A percentile compares a stretch with the other conserved stretches of the same genome.
These are phyloP conservation scores for Tethea ocularis DNA, from an alignment of 2,888 invertebrate genomes.

Conservation along the genomic window DNA sequence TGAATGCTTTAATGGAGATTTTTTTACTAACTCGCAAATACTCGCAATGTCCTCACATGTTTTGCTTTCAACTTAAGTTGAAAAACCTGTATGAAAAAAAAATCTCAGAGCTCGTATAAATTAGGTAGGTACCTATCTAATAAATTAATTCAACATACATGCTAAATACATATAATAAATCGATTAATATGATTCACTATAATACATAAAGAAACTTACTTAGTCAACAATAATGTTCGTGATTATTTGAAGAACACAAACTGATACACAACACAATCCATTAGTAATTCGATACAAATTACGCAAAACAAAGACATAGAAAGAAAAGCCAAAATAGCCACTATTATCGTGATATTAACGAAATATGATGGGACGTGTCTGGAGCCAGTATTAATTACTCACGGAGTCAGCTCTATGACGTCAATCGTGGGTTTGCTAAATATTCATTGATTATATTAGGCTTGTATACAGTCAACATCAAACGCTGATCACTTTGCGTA, in stretches of 20 bases:
- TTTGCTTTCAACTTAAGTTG: no score
- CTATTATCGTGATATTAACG: not conserved
- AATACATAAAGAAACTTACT: not conserved
- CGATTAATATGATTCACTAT: not conserved
- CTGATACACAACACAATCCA: not conserved
- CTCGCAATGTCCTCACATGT: no score
- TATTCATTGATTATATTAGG: not conserved
- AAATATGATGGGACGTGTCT: not conserved
- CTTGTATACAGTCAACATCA: no score
- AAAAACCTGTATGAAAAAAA: no score
- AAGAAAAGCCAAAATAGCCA: not conserved
- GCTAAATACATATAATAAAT: not conserved
- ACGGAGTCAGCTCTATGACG: not conserved
- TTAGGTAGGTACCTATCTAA: no score
- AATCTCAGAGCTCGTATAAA: no score
- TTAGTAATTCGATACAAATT: slow-evolving; percentile 1
- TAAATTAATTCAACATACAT: not conserved
- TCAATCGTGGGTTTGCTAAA: not conserved
- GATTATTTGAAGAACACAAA: not conserved
- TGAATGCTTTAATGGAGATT: not conserved
- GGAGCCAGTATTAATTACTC: not conserved
- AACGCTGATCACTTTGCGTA: no score
- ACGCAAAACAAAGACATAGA: not conserved
- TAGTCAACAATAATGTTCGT: not conserved
- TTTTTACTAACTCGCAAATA: no score